These are phyloP conservation scores for Oryctes rhinoceros DNA, from an alignment of 1,140 invertebrate species.

Conservation along the genomic window DNA sequence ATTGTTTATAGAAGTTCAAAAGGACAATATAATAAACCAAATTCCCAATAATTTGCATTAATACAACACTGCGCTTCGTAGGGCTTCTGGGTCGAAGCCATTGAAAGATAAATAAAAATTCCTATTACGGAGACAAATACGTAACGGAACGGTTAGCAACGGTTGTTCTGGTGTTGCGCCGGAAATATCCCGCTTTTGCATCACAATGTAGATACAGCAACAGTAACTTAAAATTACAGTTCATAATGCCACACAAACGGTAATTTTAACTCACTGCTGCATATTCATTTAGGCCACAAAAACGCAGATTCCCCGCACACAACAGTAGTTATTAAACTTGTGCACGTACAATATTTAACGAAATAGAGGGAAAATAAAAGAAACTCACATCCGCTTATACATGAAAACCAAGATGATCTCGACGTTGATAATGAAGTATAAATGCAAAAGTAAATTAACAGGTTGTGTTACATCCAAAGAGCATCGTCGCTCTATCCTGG, in stretches of 20 bases:
- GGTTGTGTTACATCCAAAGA: too few species aligned
- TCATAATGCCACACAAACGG: not conserved
- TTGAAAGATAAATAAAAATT: not conserved
- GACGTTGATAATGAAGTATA: too few species aligned
- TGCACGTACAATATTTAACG: too few species aligned
- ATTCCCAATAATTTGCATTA: too few species aligned
- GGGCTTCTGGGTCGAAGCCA: not conserved
- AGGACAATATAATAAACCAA: too few species aligned
- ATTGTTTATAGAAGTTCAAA: too few species aligned
- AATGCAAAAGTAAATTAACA: too few species aligned
- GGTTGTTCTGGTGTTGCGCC: not conserved
- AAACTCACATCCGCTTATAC: too few species aligned
- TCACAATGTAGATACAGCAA: not conserved
- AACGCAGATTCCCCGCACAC: not conserved
- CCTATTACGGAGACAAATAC: not conserved
- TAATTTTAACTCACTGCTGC: not conserved
- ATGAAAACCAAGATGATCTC: too few species aligned
- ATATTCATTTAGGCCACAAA: not conserved
- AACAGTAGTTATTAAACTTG: too few species aligned
- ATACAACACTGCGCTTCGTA: not conserved
- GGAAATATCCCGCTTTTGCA: not conserved
- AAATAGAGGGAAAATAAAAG: too few species aligned
- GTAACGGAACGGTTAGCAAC: not conserved
- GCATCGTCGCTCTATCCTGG: too few species aligned
- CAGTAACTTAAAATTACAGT: not conserved